Evolutionary conservation across 2,797 vertebrate genomes (phyloP).

Genomic region (Lepilemur ruficaudatus): DNA sequence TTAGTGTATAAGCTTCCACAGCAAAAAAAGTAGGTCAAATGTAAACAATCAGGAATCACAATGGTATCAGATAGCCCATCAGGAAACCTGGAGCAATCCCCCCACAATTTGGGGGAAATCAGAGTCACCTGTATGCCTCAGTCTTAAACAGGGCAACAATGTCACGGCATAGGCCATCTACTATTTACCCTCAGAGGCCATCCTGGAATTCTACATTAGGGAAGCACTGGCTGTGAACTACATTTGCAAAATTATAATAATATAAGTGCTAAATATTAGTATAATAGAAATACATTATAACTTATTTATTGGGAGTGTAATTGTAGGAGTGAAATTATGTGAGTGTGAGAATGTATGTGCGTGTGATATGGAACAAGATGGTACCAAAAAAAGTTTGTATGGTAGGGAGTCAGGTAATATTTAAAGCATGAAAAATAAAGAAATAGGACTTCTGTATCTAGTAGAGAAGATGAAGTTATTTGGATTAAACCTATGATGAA

Average conservation of each 20-base stretch:
- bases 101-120: neutral
- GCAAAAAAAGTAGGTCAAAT: neutral
- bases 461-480: neutral
- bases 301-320: neutral
- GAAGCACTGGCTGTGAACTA: neutral
- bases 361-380: neutral
- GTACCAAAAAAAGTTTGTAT: neutral
- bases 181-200: neutral
- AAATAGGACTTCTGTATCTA: neutral
- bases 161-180: neutral
- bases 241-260: neutral
- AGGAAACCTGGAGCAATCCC: neutral
- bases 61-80: neutral
- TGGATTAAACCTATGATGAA: neutral
- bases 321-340: neutral
- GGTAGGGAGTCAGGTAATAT: neutral
- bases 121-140: neutral
- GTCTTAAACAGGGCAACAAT: neutral
- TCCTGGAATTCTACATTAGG: neutral
- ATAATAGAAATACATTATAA: neutral
- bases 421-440: neutral
- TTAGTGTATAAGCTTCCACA: neutral
- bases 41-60: neutral
- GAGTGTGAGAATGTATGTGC: neutral
- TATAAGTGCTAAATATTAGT: neutral